Conservation (phyloP, 2,113 vertebrate species). For the Dipodomys ordii region DNA sequence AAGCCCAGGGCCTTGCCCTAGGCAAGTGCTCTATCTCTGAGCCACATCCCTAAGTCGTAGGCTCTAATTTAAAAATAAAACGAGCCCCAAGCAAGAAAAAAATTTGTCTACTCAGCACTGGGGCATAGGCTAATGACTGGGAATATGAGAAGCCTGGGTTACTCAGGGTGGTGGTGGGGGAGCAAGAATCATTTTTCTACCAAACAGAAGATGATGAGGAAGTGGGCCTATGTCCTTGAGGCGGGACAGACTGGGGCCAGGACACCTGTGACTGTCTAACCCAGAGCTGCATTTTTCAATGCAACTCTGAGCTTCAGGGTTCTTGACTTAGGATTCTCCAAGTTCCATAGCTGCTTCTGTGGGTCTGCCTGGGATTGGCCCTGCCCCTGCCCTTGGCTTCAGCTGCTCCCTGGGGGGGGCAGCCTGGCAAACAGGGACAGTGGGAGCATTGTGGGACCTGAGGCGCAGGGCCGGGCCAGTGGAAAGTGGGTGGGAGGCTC, state of each 20-base stretch:
- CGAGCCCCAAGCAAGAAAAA: not conserved
- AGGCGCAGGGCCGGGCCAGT: not conserved
- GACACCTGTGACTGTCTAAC: not conserved
- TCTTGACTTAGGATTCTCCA: not conserved
- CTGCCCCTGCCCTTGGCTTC: not conserved
- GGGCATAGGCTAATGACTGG: not conserved
- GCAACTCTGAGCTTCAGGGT: not conserved
- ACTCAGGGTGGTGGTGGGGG: not conserved
- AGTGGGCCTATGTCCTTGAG: not conserved
- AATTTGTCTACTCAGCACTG: not conserved
- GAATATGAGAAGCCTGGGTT: not conserved
- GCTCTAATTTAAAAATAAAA: constrained; percentile 44
- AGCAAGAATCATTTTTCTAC: not conserved
- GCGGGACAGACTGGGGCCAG: not conserved
- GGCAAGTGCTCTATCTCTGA: not conserved
- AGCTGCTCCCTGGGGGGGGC: constrained; percentile 9
- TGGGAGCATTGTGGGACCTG: constrained; percentile 59
- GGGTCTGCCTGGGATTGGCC: not conserved
- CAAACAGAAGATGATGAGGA: not conserved
- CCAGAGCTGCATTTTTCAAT: not conserved
- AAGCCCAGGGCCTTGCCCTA: not conserved
- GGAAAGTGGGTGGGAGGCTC: not conserved
- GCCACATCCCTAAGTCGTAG: not conserved
- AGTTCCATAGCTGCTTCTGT: not conserved
- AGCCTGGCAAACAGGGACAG: constrained; percentile 58